Evolutionary conservation across 2,797 vertebrate species (phyloP), one percentile per base, ranked within the genome.

Genomic region (Huso huso): DNA sequence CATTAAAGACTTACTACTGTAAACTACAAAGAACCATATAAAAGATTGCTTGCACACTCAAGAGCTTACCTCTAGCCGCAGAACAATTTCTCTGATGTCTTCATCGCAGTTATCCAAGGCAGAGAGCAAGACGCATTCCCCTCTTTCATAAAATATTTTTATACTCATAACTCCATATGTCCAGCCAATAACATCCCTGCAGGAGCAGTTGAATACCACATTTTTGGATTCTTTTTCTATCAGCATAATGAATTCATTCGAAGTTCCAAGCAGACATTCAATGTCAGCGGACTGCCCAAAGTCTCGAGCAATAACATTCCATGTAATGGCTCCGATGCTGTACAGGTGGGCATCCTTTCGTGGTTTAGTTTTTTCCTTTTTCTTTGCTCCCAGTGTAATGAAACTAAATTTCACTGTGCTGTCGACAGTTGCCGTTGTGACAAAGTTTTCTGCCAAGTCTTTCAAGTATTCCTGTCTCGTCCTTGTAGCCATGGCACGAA

Each of bases 191-290:
- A 99, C 94, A 62, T 99, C 96, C 62, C 96, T 90, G 78, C 96
- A 97, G 72, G 96, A 98, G 77, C 96, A 99, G 87, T 98, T 99
- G 76, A 99, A 99, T 8, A 98, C 91, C 51, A 99, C 96, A 0
- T 97, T 95, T 86, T 89, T 97, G 3, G 95, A 95, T 18, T 94
- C 93, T 77, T 95, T 94, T 77, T 97, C 95, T 51, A 98, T 92
- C 68, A 99, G 83, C 80, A 99, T 91, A 10, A 99, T 93, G 75
- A 97, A 98, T 78, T 99, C 95, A 23, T 95, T 98, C 72, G 96
- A 99, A 73, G 98, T 90, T 70, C 95, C 95, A 0, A 99, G 91
- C 69, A 98, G 86, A 76, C 94, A 96, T 73, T 95, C 89, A 12
- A 94, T 92, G 65, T 98, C 93, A 8, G 86, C 77, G 0, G 94